Conservation (phyloP, 2,888 invertebrate genomes). For the Drosophila robusta region DNA sequence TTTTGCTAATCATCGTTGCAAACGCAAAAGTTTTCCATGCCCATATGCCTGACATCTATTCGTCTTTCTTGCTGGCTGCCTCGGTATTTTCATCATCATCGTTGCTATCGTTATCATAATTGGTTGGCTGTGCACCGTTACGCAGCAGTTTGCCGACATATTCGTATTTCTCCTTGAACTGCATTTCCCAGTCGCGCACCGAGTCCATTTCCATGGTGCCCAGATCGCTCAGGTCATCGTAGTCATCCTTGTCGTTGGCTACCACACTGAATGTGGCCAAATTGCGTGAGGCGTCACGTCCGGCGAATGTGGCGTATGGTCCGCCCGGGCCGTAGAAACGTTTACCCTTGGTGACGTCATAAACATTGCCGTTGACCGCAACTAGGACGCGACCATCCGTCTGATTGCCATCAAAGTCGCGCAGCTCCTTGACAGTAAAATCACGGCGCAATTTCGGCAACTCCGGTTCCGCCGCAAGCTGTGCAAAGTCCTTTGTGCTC, state of each 20-base stretch:
- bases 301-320: constrained; percentile 97
- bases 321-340: constrained; percentile 98
- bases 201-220: constrained; percentile 97
- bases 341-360: constrained; percentile 96
- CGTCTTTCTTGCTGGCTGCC: constrained; percentile 35
- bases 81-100: constrained; percentile 86
- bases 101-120: constrained; percentile 92
- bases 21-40: constrained; percentile 13
- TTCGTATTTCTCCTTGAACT: constrained; percentile 98
- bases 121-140: constrained; percentile 95
- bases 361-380: constrained; percentile 97
- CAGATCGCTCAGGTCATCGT: constrained; percentile 98
- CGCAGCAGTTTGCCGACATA: constrained; percentile 95
- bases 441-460: constrained; percentile 94
- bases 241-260: constrained; percentile 91
- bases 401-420: constrained; percentile 93
- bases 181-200: constrained; percentile 98
- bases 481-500: constrained; percentile 55
- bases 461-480: constrained; percentile 86
- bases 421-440: constrained; percentile 94
- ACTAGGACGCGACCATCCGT: constrained; percentile 95
- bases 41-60: constrained; percentile 17
- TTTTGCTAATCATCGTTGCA: constrained; percentile 50
- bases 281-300: constrained; percentile 97
- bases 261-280: constrained; percentile 96